Percentiles rank a stretch among this genome's conserved stretches.
Evolutionary conservation across 1,140 invertebrate genomes (phyloP).

Genomic region (Penaeus vannamei): DNA sequence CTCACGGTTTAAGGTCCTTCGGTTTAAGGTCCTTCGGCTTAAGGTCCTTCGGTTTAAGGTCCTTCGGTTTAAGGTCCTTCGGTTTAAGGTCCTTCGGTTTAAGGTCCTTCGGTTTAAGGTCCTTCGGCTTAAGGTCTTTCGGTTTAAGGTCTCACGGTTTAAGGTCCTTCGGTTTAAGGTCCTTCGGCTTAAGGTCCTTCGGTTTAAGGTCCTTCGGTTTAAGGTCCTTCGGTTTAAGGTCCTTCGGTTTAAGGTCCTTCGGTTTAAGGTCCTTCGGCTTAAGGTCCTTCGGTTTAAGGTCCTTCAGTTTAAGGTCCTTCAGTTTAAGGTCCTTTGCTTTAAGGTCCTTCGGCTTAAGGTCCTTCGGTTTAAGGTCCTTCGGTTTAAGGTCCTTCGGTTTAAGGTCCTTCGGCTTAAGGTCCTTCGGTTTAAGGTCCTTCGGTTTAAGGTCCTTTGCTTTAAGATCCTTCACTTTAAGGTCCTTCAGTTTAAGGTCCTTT

Average conservation of each 20-base stretch:
- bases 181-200: too few relatives aligned
- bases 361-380: constrained; percentile 67
- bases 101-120: constrained; percentile 61
- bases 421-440: constrained; percentile 67
- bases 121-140: constrained; percentile 73
- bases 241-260: constrained; percentile 73
- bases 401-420: too few relatives aligned
- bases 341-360: too few relatives aligned
- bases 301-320: constrained; percentile 73
- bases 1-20: constrained; percentile 67
- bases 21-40: constrained; percentile 72
- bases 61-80: constrained; percentile 73
- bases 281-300: constrained; percentile 61
- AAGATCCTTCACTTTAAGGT: too few relatives aligned
- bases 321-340: too few relatives aligned
- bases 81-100: too few relatives aligned
- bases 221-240: constrained; percentile 61
- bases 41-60: constrained; percentile 61
- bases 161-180: constrained; percentile 73
- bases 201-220: too few relatives aligned
- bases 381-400: constrained; percentile 74
- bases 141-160: constrained; percentile 46
- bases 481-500: constrained; percentile 66
- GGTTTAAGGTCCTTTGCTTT: constrained; percentile 74
- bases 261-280: too few relatives aligned